Base-by-base conservation (phyloP, 2,888 invertebrate species). In the Leistus spinibarbis region DNA sequence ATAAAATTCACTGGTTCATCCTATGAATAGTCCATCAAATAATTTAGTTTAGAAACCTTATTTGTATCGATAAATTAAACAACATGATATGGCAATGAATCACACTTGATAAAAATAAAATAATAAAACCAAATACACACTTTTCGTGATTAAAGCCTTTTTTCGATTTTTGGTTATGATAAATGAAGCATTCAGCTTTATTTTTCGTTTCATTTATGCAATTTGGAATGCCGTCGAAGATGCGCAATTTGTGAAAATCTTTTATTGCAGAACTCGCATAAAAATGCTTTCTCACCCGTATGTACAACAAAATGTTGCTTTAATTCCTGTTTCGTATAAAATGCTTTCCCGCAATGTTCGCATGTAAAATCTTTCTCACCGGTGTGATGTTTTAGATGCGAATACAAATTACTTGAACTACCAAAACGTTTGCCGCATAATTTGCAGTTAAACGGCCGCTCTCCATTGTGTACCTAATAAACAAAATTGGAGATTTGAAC, bases 281-380 rank as follows among this genome's bases (percentile, higher is more conserved):
- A 67, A 69, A 80, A 82, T 13, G 81, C 80, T 69, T 82, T 82
- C 76, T 82, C 82, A 2, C 81, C 81, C 0, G 81, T 82, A 72
- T 82, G 82, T 1, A 82, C 79, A 0, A 82, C 81, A 23, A 80
- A 78, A 76, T 82, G 82, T 72, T 82, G 81, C 63, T 82, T 82
- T 40, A 82, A 73, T 76, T 82, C 81, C 65, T 81, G 81, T 76
- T 82, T 82, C 3, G 81, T 82, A 73, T 81, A 82, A 77, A 82
- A 82, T 3, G 81, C 79, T 77, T 82, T 82, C 1, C 81, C 81
- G 69, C 81, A 82, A 76, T 81, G 80, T 76, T 82, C 81, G 72
- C 82, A 82, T 1, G 81, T 81, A 69, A 81, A 82, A 72, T 82
- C 81, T 71, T 82, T 82, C 76, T 82, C 81, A 3, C 82, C 81